phyloP scores from a whole-genome alignment of 2,113 vertebrate genomes.

The Periophthalmus modestus region DNA sequence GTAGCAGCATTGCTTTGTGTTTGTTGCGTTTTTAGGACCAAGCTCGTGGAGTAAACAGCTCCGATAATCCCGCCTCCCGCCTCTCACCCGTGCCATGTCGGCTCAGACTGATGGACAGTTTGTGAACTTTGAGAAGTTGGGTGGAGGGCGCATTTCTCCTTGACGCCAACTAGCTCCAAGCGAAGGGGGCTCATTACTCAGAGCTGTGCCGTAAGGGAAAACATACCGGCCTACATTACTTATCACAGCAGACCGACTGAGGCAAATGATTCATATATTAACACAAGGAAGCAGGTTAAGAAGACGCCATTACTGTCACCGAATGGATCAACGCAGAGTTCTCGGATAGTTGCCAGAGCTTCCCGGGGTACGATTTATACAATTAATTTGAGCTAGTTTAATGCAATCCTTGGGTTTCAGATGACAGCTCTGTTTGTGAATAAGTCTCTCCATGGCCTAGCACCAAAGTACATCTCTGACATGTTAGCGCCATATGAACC shows the following conservation, averaged over 20 bases:
- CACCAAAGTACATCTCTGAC: too few species aligned
- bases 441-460: too few species aligned
- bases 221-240: slow-evolving; percentile 65
- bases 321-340: slow-evolving; percentile 55
- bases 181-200: slow-evolving; percentile 69
- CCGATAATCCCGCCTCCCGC: not conserved
- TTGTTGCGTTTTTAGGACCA: not conserved
- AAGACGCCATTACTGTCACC: slow-evolving; percentile 67
- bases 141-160: slow-evolving; percentile 36
- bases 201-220: slow-evolving; percentile 66
- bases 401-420: too few species aligned
- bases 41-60: not conserved
- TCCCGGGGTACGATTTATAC: not conserved
- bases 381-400: too few species aligned
- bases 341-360: slow-evolving; percentile 40
- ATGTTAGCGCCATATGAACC: too few species aligned
- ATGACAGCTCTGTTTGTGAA: too few species aligned
- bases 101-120: slow-evolving; percentile 46
- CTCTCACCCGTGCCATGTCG: not conserved
- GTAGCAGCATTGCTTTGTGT: not conserved
- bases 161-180: slow-evolving; percentile 28
- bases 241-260: slow-evolving; percentile 64
- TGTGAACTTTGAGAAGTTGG: slow-evolving; percentile 54
- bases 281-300: slow-evolving; percentile 67
- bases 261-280: slow-evolving; percentile 71